These are phyloP conservation scores for Saccostrea glomerata DNA, from an alignment of 1,140 invertebrate genomes.

Conservation along the genomic window DNA sequence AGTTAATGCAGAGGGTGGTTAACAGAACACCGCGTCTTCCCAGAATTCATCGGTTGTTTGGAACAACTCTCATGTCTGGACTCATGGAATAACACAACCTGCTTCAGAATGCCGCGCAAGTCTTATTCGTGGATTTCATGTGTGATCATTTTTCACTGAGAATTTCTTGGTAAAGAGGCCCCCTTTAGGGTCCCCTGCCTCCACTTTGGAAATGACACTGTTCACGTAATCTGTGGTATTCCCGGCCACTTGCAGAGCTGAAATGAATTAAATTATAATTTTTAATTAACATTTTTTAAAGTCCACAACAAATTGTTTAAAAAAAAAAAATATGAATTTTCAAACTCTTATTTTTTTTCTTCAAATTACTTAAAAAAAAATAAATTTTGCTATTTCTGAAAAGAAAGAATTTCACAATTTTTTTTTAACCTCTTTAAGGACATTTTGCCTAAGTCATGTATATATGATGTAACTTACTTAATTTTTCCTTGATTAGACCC, in stretches of 20 bases:
- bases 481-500: conserved; percentile 62
- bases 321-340: background rate
- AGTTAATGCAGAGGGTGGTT: background rate
- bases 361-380: too few species aligned
- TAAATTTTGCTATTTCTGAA: too few species aligned
- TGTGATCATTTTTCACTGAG: background rate
- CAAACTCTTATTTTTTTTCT: background rate
- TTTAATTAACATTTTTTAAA: conserved; percentile 9
- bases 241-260: conserved; percentile 89
- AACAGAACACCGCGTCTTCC: background rate
- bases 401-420: too few species aligned
- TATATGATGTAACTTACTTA: conserved; percentile 66
- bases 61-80: background rate
- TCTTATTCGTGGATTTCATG: background rate
- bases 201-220: conserved; percentile 86
- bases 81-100: background rate
- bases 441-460: too few species aligned
- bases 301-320: background rate
- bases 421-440: too few species aligned
- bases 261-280: conserved; percentile 70
- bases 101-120: background rate
- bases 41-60: background rate
- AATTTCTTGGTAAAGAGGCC: conserved; percentile 58
- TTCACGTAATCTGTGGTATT: conserved; percentile 93
- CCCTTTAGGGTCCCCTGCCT: conserved; percentile 72